phyloP scores from a whole-genome alignment of 2,113 vertebrate species.

The Tiliqua scincoides region DNA sequence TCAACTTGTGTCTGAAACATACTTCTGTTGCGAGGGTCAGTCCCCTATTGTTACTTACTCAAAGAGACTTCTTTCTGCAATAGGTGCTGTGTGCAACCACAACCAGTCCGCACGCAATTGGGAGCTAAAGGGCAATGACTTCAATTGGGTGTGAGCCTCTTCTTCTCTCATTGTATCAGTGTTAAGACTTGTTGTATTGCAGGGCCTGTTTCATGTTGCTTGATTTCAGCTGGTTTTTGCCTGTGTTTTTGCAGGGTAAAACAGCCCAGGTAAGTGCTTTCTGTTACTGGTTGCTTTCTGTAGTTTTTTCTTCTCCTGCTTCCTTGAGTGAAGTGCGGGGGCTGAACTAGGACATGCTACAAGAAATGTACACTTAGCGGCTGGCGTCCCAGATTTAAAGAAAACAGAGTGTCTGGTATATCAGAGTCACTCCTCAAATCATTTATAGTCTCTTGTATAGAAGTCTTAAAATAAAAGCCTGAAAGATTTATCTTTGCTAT shows the following conservation, averaged over 20 bases:
- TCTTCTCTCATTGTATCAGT: background rate
- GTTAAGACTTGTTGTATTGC: background rate
- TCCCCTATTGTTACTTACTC: background rate
- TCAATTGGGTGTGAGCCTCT: background rate
- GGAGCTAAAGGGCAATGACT: background rate
- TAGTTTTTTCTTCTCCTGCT: rapidly evolving
- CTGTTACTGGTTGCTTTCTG: background rate
- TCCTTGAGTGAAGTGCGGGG: background rate
- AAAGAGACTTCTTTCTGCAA: background rate
- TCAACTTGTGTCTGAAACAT: background rate
- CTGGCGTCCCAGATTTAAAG: slow-evolving; percentile 2
- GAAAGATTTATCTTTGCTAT: background rate
- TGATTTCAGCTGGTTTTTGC: slow-evolving; percentile 4
- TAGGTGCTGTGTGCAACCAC: background rate
- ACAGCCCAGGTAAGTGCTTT: slow-evolving; percentile 38
- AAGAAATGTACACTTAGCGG: background rate
- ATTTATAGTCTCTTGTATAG: background rate
- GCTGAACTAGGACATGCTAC: background rate
- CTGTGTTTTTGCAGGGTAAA: slow-evolving; percentile 8
- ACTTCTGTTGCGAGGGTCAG: background rate
- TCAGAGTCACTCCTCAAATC: background rate
- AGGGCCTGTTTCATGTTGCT: slow-evolving; percentile 6
- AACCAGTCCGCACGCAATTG: background rate
- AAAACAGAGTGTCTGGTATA: rapidly evolving
- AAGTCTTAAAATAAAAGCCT: background rate